A percentile compares a stretch with the other conserved stretches of the same genome.
Evolutionary conservation across 2,888 invertebrate species (phyloP).

Genomic region (Andrena fulva): DNA sequence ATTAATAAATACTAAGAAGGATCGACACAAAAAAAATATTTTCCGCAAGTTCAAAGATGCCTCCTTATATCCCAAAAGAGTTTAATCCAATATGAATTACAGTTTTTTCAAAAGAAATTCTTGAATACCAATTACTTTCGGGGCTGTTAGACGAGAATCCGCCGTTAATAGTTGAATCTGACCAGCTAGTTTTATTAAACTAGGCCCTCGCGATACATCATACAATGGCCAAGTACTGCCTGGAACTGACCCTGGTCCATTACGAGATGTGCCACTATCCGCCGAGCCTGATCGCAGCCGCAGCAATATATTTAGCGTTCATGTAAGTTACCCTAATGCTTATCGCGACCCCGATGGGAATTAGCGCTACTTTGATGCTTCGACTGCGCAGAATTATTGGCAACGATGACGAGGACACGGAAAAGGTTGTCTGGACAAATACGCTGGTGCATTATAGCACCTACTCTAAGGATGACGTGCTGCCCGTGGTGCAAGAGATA

Average conservation of each 20-base stretch:
- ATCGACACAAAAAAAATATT: too few species aligned
- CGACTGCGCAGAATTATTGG: conserved; percentile 74
- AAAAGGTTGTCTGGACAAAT: conserved; percentile 89
- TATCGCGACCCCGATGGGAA: too few species aligned
- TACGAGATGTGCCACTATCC: conserved; percentile 91
- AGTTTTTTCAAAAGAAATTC: too few species aligned
- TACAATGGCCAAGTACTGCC: conserved; percentile 95
- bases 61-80: too few species aligned
- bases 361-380: neutral
- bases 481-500: conserved; percentile 89
- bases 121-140: too few species aligned
- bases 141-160: too few species aligned
- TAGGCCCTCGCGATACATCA: conserved; percentile 90
- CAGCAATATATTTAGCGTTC: conserved; percentile 91
- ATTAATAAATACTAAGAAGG: too few species aligned
- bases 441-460: conserved; percentile 92
- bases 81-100: too few species aligned
- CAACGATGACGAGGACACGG: conserved; percentile 82
- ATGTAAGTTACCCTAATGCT: conserved; percentile 81
- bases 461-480: conserved; percentile 89
- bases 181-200: conserved; percentile 8
- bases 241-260: conserved; percentile 93
- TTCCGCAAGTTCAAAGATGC: too few species aligned
- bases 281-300: conserved; percentile 94
- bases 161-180: neutral